Percentiles rank a stretch among this genome's conserved stretches.
These are phyloP conservation scores for Phlogophora meticulosa DNA, from an alignment of 2,888 invertebrate species.

Conservation along the genomic window DNA sequence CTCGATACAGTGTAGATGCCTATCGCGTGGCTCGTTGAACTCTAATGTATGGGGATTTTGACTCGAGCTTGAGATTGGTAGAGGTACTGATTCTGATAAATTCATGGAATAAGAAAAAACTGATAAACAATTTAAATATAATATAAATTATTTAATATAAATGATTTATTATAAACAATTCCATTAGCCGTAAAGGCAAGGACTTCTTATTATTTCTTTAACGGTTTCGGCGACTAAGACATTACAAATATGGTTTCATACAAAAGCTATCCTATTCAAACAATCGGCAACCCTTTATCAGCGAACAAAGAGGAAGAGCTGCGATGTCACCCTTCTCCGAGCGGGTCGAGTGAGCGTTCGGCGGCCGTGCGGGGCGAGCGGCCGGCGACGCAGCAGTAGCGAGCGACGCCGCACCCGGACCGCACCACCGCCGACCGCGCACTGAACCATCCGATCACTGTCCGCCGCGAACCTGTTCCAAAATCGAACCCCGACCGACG, in stretches of 20 bases:
- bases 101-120: slow-evolving; percentile 1
- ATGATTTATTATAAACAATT: slow-evolving; percentile 12
- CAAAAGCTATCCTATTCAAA: slow-evolving; percentile 72
- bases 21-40: slow-evolving; percentile 60
- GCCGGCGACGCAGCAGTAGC: slow-evolving; percentile 84
- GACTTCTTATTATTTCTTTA: slow-evolving; percentile 12
- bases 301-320: slow-evolving; percentile 84
- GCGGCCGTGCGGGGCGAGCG: slow-evolving; percentile 76
- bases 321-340: slow-evolving; percentile 88
- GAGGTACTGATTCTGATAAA: neutral
- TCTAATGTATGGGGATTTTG: slow-evolving; percentile 57
- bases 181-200: neutral
- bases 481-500: slow-evolving; percentile 72
- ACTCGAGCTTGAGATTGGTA: slow-evolving; percentile 9
- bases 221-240: slow-evolving; percentile 44
- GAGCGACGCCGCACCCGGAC: slow-evolving; percentile 86
- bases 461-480: slow-evolving; percentile 75
- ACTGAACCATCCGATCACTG: slow-evolving; percentile 65
- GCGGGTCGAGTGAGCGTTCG: slow-evolving; percentile 76
- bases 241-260: slow-evolving; percentile 67
- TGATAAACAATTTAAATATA: slow-evolving; percentile 7
- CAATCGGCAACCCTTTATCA: slow-evolving; percentile 82
- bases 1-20: slow-evolving; percentile 46
- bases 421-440: slow-evolving; percentile 84
- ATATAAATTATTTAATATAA: too few species aligned